Conservation (phyloP, 2,888 invertebrate species). For the Pandemis heparana region DNA sequence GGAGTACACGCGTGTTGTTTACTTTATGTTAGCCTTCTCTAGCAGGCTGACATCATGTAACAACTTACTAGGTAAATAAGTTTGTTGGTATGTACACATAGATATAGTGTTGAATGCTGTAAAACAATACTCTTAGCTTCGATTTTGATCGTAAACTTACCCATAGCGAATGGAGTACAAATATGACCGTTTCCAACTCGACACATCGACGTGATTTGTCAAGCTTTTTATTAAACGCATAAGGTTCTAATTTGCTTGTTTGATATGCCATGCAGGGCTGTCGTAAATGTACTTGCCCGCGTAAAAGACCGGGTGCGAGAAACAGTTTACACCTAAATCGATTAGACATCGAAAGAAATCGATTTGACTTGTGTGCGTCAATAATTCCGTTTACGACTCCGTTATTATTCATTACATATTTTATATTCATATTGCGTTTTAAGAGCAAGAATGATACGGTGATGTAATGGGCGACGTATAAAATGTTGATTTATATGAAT, state of each 20-base stretch:
- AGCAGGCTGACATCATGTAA: constrained; percentile 31
- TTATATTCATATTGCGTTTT: constrained; percentile 57
- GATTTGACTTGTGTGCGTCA: constrained; percentile 71
- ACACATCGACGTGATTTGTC: constrained; percentile 22
- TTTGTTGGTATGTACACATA: constrained; percentile 28
- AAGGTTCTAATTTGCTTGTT: constrained; percentile 26
- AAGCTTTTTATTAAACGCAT: constrained; percentile 12
- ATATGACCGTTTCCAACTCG: constrained; percentile 63
- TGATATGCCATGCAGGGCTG: neutral
- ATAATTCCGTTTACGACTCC: constrained; percentile 73
- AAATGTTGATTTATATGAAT: constrained; percentile 1
- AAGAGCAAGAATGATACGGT: constrained; percentile 48
- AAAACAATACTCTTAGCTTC: constrained; percentile 50
- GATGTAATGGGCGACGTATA: neutral
- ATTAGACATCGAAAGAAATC: constrained; percentile 81
- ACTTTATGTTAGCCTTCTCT: constrained; percentile 34
- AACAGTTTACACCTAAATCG: constrained; percentile 82
- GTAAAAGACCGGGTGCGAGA: constrained; percentile 37
- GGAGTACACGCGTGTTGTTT: constrained; percentile 16
- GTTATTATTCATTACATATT: constrained; percentile 62
- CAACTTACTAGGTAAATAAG: constrained; percentile 40
- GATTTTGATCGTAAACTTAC: constrained; percentile 68
- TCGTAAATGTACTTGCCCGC: constrained; percentile 29
- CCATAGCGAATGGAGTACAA: constrained; percentile 78
- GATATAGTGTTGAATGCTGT: constrained; percentile 37